Conservation (phyloP, 2,797 vertebrate genomes). For the Alfaro cultratus region DNA sequence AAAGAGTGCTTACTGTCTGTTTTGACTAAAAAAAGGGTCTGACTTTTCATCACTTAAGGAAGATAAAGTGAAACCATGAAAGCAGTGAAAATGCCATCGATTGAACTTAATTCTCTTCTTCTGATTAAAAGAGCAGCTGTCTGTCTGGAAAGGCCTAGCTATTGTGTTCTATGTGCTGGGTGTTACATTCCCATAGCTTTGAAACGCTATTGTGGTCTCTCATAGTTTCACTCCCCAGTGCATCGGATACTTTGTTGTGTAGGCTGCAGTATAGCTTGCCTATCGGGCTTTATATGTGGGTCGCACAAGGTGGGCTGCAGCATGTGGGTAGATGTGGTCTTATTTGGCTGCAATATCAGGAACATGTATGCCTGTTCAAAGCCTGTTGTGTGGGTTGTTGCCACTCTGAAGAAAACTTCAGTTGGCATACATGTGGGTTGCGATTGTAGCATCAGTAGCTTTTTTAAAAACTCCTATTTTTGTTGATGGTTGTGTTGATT, state of each 20-base stretch:
- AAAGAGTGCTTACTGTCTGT: slow-evolving; percentile 72
- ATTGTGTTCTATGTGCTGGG: slow-evolving; percentile 56
- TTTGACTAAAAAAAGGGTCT: slow-evolving; percentile 68
- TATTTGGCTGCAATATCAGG: slow-evolving; percentile 37
- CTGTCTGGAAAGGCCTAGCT: slow-evolving; percentile 56
- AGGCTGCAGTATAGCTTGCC: slow-evolving; percentile 55
- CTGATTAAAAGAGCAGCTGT: slow-evolving; percentile 52
- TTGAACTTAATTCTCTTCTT: slow-evolving; percentile 65
- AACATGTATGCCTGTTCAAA: slow-evolving; percentile 44
- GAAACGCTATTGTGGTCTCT: slow-evolving; percentile 59
- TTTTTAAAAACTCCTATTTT: slow-evolving; percentile 42
- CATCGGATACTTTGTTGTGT: slow-evolving; percentile 59
- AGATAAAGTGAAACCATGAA: slow-evolving; percentile 64
- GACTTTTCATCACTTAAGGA: slow-evolving; percentile 71
- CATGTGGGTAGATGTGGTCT: slow-evolving; percentile 63
- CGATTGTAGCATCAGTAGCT: slow-evolving; percentile 60
- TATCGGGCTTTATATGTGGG: slow-evolving; percentile 54
- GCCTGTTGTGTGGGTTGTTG: slow-evolving; percentile 57
- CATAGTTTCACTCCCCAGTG: slow-evolving; percentile 57
- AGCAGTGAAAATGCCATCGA: slow-evolving; percentile 49
- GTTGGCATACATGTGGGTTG: slow-evolving; percentile 47
- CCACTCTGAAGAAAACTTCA: slow-evolving; percentile 44
- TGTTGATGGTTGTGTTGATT: slow-evolving; percentile 28
- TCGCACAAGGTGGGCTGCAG: slow-evolving; percentile 61
- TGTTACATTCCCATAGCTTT: slow-evolving; percentile 62